phyloP scores from a whole-genome alignment of 30 jellyfish, hydroid and myxozoan genomes.

The Aurelia sp. region DNA sequence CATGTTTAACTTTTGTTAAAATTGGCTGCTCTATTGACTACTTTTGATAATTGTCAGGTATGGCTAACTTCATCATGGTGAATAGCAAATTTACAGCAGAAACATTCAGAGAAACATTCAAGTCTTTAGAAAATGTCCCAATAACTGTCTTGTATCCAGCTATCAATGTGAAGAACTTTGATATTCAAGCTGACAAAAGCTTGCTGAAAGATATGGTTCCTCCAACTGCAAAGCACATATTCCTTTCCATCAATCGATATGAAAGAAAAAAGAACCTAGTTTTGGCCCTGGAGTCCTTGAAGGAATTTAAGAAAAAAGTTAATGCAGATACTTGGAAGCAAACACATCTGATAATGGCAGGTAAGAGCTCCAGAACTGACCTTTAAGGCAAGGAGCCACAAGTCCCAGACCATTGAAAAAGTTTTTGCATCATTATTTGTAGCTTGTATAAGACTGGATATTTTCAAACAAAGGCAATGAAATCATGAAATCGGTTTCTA shows the following conservation, averaged over 20 bases:
- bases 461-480: too few relatives aligned
- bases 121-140: slow-evolving; percentile 38
- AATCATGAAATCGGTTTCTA: too few relatives aligned
- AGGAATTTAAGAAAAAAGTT: slow-evolving; percentile 49
- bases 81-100: slow-evolving; percentile 91
- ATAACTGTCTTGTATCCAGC: slow-evolving; percentile 88
- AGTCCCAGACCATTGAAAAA: too few relatives aligned
- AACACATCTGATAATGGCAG: slow-evolving; percentile 90
- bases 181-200: slow-evolving; percentile 31
- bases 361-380: slow-evolving; percentile 8
- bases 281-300: slow-evolving; percentile 81
- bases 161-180: slow-evolving; percentile 63
- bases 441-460: too few relatives aligned
- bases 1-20: too few relatives aligned
- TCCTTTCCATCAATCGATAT: slow-evolving; percentile 88
- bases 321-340: slow-evolving; percentile 64
- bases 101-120: slow-evolving; percentile 81
- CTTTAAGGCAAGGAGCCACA: too few relatives aligned
- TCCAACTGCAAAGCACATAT: slow-evolving; percentile 55
- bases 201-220: slow-evolving; percentile 66
- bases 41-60: slow-evolving; percentile 60
- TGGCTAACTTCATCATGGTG: slow-evolving; percentile 89
- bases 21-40: too few relatives aligned
- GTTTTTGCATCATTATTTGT: too few relatives aligned
- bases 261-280: slow-evolving; percentile 91